phyloP scores from a whole-genome alignment of 2,888 invertebrate genomes.

The Callyntrura guangdongensis region DNA sequence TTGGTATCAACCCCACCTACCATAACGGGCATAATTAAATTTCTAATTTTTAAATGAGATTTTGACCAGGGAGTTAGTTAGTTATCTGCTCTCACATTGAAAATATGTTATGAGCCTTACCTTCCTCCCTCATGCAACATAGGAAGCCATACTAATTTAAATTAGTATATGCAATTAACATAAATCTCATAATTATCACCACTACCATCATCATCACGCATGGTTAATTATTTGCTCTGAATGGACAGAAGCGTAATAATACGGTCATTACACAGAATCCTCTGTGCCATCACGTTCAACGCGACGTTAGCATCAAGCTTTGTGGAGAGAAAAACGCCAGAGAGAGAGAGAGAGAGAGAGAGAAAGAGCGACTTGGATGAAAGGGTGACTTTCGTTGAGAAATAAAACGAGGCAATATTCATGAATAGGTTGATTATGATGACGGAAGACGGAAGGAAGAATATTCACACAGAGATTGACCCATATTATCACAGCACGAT shows the following conservation, averaged over 20 bases:
- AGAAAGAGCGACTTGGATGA: background rate
- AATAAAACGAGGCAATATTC: background rate
- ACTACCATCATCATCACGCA: constrained; percentile 16
- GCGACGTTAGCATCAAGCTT: constrained; percentile 5
- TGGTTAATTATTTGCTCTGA: constrained; percentile 44
- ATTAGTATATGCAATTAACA: constrained; percentile 32
- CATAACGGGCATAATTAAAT: constrained; percentile 48
- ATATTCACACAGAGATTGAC: constrained; percentile 62
- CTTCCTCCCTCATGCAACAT: no score
- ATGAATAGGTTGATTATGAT: background rate
- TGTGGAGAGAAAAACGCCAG: constrained; percentile 18
- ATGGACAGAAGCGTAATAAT: constrained; percentile 36
- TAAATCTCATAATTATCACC: constrained; percentile 29
- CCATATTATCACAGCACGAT: constrained; percentile 76
- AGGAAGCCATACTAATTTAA: background rate
- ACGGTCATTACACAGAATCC: constrained; percentile 53
- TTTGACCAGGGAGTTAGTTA: background rate
- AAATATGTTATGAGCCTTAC: no score
- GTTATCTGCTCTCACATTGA: background rate
- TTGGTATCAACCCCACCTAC: constrained; percentile 30
- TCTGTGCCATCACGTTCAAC: background rate
- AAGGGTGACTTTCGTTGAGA: background rate
- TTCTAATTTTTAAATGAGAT: constrained; percentile 61
- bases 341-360: background rate
- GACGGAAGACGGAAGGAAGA: constrained; percentile 61